Percentiles rank a stretch among this genome's conserved stretches.
These are phyloP conservation scores for Agrochola circellaris DNA, from an alignment of 2,888 invertebrate genomes.

Conservation along the genomic window DNA sequence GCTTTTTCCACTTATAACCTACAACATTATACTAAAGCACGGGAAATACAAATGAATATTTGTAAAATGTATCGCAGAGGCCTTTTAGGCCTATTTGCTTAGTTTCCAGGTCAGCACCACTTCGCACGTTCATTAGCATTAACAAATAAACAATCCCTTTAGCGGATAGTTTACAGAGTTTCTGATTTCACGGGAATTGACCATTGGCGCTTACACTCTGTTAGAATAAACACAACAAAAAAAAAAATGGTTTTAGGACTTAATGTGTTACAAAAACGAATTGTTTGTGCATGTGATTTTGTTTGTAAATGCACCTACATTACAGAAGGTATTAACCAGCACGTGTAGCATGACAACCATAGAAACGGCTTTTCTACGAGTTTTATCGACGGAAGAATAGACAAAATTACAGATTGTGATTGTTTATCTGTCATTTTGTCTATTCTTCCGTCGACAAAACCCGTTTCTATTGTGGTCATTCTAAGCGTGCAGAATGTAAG, in stretches of 20 bases:
- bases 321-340: background rate
- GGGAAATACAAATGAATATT: background rate
- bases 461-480: no score
- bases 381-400: no score
- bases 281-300: background rate
- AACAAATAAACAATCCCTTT: conserved; percentile 39
- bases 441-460: no score
- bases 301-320: background rate
- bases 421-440: no score
- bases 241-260: conserved; percentile 10
- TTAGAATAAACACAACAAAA: background rate
- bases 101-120: conserved; percentile 30
- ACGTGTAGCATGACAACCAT: no score
- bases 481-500: background rate
- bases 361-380: no score
- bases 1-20: background rate
- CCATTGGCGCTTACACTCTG: background rate
- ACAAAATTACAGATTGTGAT: no score
- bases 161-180: conserved; percentile 33
- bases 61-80: conserved; percentile 9
- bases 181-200: conserved; percentile 35
- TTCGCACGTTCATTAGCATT: conserved; percentile 42
- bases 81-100: conserved; percentile 19
- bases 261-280: background rate
- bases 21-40: no score